phyloP scores from a whole-genome alignment of 2,888 invertebrate species.

The Eristalis pertinax region DNA sequence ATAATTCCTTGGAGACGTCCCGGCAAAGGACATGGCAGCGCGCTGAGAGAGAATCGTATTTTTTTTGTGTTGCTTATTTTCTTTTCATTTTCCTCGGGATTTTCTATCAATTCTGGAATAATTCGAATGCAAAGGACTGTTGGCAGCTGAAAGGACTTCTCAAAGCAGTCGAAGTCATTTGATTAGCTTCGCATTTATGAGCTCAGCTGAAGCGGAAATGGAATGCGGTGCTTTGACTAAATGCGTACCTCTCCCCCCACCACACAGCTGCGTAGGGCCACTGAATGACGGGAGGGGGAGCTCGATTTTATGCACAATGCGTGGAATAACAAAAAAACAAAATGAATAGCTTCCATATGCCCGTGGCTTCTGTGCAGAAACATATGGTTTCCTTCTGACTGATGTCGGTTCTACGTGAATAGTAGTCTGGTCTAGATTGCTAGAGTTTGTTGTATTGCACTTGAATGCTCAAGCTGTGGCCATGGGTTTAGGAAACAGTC shows the following conservation, averaged over 20 bases:
- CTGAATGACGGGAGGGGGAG: too few species aligned
- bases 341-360: too few species aligned
- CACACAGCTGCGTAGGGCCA: not conserved
- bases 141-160: not conserved
- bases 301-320: too few species aligned
- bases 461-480: too few species aligned
- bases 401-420: too few species aligned
- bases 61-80: not conserved
- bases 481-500: too few species aligned
- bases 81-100: not conserved
- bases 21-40: not conserved
- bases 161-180: not conserved
- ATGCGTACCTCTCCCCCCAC: not conserved
- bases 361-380: too few species aligned
- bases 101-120: not conserved
- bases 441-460: too few species aligned
- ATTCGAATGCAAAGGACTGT: not conserved
- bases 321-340: too few species aligned
- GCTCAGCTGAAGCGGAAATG: not conserved
- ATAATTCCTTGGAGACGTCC: constrained; percentile 11
- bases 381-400: too few species aligned
- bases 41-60: not conserved
- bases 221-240: not conserved
- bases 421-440: too few species aligned
- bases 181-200: not conserved